Conservation (phyloP, 2,797 vertebrate species). For the Taeniopygia guttata region DNA sequence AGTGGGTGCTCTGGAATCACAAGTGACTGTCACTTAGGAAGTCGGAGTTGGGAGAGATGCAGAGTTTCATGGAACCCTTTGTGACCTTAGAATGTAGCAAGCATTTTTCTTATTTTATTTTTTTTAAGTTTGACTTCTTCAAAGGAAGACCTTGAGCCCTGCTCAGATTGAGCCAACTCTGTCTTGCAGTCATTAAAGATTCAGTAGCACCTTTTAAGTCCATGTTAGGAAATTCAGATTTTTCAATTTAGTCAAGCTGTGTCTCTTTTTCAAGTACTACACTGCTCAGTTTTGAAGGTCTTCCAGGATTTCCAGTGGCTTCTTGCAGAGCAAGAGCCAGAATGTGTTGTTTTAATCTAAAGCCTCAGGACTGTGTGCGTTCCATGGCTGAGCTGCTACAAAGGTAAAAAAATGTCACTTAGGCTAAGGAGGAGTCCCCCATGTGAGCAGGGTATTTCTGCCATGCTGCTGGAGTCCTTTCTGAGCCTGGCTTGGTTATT, state of each 20-base stretch:
- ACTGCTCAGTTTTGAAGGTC: slow-evolving; percentile 25
- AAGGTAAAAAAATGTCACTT: not conserved
- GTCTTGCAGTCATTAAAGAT: slow-evolving; percentile 33
- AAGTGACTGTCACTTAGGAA: slow-evolving; percentile 40
- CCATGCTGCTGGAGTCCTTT: not conserved
- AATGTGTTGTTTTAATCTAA: not conserved
- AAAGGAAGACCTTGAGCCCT: slow-evolving; percentile 61
- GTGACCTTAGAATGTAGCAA: slow-evolving; percentile 70
- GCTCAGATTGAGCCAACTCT: slow-evolving; percentile 36
- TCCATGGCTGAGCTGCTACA: not conserved
- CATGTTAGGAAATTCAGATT: slow-evolving; percentile 56
- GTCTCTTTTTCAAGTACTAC: slow-evolving; percentile 5
- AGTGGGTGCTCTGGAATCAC: slow-evolving; percentile 10
- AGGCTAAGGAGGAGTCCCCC: not conserved
- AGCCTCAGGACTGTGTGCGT: not conserved
- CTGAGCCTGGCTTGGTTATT: not conserved
- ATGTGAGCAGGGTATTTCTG: not conserved
- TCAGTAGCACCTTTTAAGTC: slow-evolving; percentile 61
- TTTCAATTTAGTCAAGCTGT: slow-evolving; percentile 56
- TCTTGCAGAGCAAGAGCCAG: slow-evolving; percentile 20
- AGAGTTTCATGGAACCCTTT: not conserved
- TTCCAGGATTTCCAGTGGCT: slow-evolving; percentile 50
- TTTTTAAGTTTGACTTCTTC: slow-evolving; percentile 56
- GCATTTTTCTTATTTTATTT: slow-evolving; percentile 16
- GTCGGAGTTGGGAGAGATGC: slow-evolving; percentile 32